Evolutionary conservation across 2,797 vertebrate species (phyloP), one percentile per base, ranked within the genome.

Genomic region (Fringilla coelebs): DNA sequence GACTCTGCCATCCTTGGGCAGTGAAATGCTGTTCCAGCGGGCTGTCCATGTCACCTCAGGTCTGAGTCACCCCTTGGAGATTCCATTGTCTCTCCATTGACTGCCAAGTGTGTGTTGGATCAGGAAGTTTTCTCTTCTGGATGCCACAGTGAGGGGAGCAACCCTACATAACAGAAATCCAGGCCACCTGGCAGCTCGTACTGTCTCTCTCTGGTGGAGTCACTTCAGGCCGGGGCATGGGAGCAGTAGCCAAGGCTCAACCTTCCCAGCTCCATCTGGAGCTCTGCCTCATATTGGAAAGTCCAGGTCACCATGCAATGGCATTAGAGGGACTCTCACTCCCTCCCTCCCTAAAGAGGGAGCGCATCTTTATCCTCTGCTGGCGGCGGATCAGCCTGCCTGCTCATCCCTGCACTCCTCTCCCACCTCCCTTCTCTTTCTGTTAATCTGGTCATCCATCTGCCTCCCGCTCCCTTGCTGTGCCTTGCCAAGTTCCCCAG

Each of bases 401-500:
- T 75, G 83, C 79, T 92, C 54, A 66, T 94, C 73, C 29, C 12
- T 84, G 80, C 13, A 0, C 54, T 91, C 14, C 83, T 96, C 77
- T 91, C 80, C 65, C 63, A 55, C 61, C 66, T 93, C 78, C 92
- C 66, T 81, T 92, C 92, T 58, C 60, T 81, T 60, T 61, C 54
- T 12, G 32, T 72, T 88, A 92, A 88, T 95, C 88, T 85, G 81
- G 86, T 75, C 43, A 2, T 96, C 85, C 91, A 93, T 96, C 96
- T 88, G 75, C 85, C 43, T 95, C 71, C 83, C 7, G 11, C 40
- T 93, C 63, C 88, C 86, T 58, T 14, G 28, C 70, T 85, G 81
- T 14, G 20, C 90, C 55, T 91, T 90, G 90, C 95, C 95, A 96
- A 90, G 97, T 91, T 96, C 93, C 94, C 83, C 68, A 58, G 96